Percentiles rank a stretch among this genome's conserved stretches.
These are phyloP conservation scores for Eupithecia vulgata DNA, from an alignment of 2,888 invertebrate genomes.

Conservation along the genomic window DNA sequence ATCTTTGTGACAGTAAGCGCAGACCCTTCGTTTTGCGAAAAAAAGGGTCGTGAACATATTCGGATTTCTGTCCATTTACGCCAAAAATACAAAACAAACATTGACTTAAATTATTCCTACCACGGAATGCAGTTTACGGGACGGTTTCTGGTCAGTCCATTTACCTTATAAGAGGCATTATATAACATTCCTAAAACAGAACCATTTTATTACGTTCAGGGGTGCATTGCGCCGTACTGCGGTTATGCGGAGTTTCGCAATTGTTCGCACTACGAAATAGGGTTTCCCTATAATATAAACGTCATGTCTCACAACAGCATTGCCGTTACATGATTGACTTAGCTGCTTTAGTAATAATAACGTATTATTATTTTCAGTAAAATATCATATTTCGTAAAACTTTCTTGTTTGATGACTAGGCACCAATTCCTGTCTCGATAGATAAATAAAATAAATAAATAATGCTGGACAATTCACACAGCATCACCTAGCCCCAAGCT, in stretches of 20 bases:
- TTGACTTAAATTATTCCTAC: neutral
- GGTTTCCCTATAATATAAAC: neutral
- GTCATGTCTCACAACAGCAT: neutral
- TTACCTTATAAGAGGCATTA: neutral
- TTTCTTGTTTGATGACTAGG: neutral
- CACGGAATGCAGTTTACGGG: neutral
- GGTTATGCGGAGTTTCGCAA: constrained; percentile 46
- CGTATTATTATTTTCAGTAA: no score
- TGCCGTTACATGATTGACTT: neutral
- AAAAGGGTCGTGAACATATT: neutral
- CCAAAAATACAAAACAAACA: constrained; percentile 1
- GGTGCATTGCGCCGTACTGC: constrained; percentile 50
- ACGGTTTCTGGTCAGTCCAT: neutral
- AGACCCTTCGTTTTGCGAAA: neutral
- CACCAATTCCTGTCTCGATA: neutral
- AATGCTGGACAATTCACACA: no score
- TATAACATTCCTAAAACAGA: constrained; percentile 5
- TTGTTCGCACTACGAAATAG: constrained; percentile 8
- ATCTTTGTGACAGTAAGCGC: neutral
- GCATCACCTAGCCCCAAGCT: no score
- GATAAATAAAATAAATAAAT: no score
- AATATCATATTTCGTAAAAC: neutral
- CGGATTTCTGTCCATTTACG: neutral
- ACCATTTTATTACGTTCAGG: constrained; percentile 52
- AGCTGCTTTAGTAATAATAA: neutral